Conservation (phyloP, 2,888 invertebrate genomes). For the Nephrotoma appendiculata region DNA sequence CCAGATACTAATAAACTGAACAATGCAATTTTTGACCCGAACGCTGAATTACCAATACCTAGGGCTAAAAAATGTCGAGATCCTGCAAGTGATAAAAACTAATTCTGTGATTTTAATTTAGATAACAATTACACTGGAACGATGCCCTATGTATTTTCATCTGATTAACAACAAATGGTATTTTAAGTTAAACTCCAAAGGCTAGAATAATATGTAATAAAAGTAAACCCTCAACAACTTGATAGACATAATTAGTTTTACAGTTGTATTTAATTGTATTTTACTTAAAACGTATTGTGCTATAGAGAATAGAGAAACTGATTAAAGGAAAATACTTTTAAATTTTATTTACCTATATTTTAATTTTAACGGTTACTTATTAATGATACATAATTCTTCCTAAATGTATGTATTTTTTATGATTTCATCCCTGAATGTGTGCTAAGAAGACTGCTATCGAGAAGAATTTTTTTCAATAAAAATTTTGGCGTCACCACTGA, state of each 20-base stretch:
- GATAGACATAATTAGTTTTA: not conserved
- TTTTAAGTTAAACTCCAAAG: not conserved
- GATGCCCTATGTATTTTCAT: not conserved
- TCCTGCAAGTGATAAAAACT: not conserved
- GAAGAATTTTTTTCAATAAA: too few relatives aligned
- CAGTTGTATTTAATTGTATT: not conserved
- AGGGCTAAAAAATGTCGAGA: not conserved
- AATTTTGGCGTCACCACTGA: too few relatives aligned
- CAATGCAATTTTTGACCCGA: slow-evolving; percentile 46
- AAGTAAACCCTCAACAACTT: not conserved
- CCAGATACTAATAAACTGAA: slow-evolving; percentile 45
- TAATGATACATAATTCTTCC: too few relatives aligned
- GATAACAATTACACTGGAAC: not conserved
- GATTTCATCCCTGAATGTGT: too few relatives aligned
- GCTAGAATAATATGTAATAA: not conserved
- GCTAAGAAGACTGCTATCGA: too few relatives aligned
- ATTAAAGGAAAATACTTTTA: not conserved
- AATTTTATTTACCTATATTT: too few relatives aligned
- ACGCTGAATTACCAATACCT: not conserved
- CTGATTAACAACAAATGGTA: not conserved
- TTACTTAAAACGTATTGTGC: not conserved
- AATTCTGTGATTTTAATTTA: not conserved
- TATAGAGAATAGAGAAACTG: not conserved
- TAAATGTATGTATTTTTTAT: too few relatives aligned
- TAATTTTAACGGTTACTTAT: too few relatives aligned